Percentiles rank a stretch among this genome's conserved stretches.
These are phyloP conservation scores for Plutella xylostella DNA, from an alignment of 2,888 invertebrate genomes.

Conservation along the genomic window DNA sequence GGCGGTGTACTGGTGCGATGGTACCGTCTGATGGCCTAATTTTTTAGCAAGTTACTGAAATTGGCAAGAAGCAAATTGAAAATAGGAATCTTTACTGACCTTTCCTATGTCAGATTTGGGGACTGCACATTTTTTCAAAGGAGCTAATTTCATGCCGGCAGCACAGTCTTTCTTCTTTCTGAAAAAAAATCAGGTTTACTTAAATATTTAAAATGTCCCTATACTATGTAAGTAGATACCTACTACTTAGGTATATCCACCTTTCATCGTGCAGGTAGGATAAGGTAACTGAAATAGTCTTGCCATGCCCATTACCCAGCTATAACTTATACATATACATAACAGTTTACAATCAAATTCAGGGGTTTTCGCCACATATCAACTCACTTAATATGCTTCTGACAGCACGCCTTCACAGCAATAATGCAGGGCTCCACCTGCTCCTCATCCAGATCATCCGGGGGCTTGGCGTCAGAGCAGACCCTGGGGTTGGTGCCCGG, in stretches of 20 bases:
- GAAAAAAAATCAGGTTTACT: slow-evolving; percentile 17
- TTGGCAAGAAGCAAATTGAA: neutral
- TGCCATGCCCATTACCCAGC: neutral
- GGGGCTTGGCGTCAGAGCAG: slow-evolving; percentile 27
- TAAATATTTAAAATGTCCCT: neutral
- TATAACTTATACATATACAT: neutral
- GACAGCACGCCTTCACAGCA: slow-evolving; percentile 33
- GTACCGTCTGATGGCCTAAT: too few species aligned
- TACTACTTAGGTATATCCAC: neutral
- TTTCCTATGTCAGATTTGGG: slow-evolving; percentile 41
- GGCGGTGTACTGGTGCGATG: neutral
- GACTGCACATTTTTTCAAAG: slow-evolving; percentile 31
- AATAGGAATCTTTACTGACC: slow-evolving; percentile 24
- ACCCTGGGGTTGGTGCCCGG: slow-evolving; percentile 8
- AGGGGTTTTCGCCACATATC: neutral
- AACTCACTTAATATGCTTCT: slow-evolving; percentile 21
- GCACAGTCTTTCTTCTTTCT: slow-evolving; percentile 42
- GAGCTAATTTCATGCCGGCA: slow-evolving; percentile 37
- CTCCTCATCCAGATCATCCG: slow-evolving; percentile 34
- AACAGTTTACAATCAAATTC: neutral
- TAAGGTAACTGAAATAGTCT: neutral
- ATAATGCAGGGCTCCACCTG: slow-evolving; percentile 28
- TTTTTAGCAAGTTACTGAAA: neutral
- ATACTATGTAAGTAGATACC: neutral
- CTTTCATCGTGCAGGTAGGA: neutral